Percentiles rank a stretch among this genome's conserved stretches.
Evolutionary conservation across 1,140 invertebrate genomes (phyloP).

Genomic region (Maconellicoccus hirsutus): DNA sequence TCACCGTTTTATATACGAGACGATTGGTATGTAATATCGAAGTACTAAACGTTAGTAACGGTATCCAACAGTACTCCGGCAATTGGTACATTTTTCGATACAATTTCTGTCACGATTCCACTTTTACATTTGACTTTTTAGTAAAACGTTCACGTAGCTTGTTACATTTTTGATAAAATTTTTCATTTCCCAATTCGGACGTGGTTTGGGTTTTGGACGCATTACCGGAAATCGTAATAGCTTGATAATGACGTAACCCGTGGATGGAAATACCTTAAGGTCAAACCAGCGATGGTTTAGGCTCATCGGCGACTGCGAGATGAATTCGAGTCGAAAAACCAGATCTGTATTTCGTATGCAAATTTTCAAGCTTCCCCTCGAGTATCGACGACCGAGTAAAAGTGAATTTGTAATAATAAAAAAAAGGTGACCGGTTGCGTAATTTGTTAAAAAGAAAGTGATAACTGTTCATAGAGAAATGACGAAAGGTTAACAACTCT

Average conservation of each 20-base stretch:
- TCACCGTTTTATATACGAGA: too few species aligned
- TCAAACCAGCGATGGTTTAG: too few species aligned
- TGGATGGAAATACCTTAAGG: neutral
- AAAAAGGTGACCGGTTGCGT: conserved; percentile 2
- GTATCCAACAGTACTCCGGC: too few species aligned
- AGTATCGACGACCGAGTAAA: neutral
- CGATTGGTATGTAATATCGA: too few species aligned
- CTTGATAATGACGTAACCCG: neutral
- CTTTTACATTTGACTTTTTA: too few species aligned
- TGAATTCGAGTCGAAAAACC: neutral
- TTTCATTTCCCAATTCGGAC: neutral
- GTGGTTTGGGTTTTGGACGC: neutral
- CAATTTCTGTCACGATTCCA: too few species aligned
- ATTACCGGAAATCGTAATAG: neutral
- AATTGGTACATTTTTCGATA: too few species aligned
- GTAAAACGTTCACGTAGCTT: too few species aligned
- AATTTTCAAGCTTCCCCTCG: neutral
- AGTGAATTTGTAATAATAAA: conserved; percentile 3
- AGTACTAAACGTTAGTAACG: too few species aligned
- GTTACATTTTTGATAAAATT: neutral
- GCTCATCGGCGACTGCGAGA: too few species aligned
- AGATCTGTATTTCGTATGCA: neutral
- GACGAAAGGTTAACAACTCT: conserved; percentile 3
- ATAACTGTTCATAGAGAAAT: conserved; percentile 9
- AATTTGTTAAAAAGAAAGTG: conserved; percentile 5